Conservation (phyloP, 2,888 invertebrate genomes). For the Proisotoma minuta region DNA sequence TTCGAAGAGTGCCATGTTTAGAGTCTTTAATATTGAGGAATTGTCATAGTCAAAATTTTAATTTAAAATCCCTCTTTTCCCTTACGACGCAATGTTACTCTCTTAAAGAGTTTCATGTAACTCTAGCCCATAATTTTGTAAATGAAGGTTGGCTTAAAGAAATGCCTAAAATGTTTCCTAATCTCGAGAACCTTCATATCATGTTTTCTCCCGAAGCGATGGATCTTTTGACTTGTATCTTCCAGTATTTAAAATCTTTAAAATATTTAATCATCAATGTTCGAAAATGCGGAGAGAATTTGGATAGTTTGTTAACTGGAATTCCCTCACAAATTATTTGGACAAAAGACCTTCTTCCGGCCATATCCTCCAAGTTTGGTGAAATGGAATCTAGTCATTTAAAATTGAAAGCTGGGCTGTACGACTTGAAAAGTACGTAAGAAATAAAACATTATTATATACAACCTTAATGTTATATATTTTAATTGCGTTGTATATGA, state of each 20-base stretch:
- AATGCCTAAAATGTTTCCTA: slow-evolving; percentile 22
- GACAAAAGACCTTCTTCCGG: slow-evolving; percentile 18
- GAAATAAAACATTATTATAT: not conserved
- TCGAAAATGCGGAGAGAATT: slow-evolving; percentile 21
- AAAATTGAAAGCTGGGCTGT: not conserved
- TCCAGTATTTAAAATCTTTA: slow-evolving; percentile 19
- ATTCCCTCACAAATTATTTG: too few relatives aligned
- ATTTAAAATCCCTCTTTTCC: slow-evolving; percentile 19
- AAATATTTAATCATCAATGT: slow-evolving; percentile 22
- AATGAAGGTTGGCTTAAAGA: slow-evolving; percentile 19
- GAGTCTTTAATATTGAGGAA: slow-evolving; percentile 18
- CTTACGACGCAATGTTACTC: slow-evolving; percentile 15
- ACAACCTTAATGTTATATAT: not conserved
- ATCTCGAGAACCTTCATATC: slow-evolving; percentile 23
- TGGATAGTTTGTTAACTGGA: slow-evolving; percentile 24
- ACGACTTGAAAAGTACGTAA: not conserved
- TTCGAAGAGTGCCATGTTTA: slow-evolving; percentile 15
- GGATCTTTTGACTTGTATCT: slow-evolving; percentile 17
- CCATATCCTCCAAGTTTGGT: not conserved
- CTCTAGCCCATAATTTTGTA: slow-evolving; percentile 21
- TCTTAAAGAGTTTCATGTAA: slow-evolving; percentile 22
- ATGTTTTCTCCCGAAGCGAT: slow-evolving; percentile 22
- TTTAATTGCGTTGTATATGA: too few relatives aligned
- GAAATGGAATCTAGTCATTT: not conserved
- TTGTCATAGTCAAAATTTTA: slow-evolving; percentile 23